Base-by-base conservation (phyloP, 2,888 invertebrate species). In the Rambutsinella grinnellia region DNA sequence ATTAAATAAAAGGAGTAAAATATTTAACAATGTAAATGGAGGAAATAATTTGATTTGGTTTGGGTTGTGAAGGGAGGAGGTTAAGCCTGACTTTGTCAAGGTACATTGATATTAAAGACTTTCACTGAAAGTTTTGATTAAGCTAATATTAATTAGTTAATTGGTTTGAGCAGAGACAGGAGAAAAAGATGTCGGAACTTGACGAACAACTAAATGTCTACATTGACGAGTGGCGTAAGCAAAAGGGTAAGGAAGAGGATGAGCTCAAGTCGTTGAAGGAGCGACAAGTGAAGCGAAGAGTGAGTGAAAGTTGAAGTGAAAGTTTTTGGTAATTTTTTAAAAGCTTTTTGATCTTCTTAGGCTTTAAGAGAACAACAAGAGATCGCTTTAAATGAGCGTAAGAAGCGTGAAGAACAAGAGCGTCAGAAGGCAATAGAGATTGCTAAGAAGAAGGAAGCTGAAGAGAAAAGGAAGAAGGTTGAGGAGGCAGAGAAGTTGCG, bases 171-270 rank as follows among this genome's bases (percentile, higher is more conserved):
- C 60, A 78, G 78, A 74, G 78, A 61, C 68, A 74, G 74, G 74
- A 78, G 61, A 62, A 78, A 69, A 67, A 78, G 61, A 60, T 53
- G 49, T 78, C 76, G 47, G 78, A 76, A 62, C 66, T 79, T 13
- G 79, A 80, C 49, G 79, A 76, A 28, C 77, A 80, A 56, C 75
- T 79, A 19, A 62, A 69, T 19, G 76, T 70, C 65, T 79, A 80
- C 77, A 80, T 80, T 67, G 76, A 79, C n/a, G 80, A 80, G 62
- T 80, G 80, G 80, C 72, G 80, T 28, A 75, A 79, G 65, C 80
- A 80, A 44, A 74, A 67, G 28, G 46, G 60, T 3, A 79, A 76
- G 61, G 80, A 80, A 44, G 79, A 76, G 21, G 80, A 80, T 21
- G 80, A 80, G 63, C 74, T 80, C 21, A 53, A 74, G 21, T 5